Conservation (phyloP, 2,113 vertebrate genomes). For the Syngnathus typhle region DNA sequence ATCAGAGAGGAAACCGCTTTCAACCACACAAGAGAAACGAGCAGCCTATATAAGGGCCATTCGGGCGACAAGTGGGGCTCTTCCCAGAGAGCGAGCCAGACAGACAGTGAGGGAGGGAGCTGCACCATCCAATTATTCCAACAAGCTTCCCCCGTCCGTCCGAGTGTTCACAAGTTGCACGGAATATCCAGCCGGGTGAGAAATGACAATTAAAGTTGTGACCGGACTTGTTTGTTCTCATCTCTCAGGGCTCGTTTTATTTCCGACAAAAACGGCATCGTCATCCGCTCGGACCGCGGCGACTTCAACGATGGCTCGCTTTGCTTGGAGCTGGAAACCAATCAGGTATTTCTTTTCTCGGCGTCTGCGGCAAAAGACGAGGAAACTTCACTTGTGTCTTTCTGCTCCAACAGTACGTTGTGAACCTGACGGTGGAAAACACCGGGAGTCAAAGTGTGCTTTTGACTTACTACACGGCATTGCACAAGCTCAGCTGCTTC, state of each 20-base stretch:
- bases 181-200: no score
- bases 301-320: slow-evolving; percentile 66
- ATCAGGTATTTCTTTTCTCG: background rate
- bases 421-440: slow-evolving; percentile 74
- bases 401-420: background rate
- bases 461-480: slow-evolving; percentile 67
- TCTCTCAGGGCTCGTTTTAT: slow-evolving; percentile 66
- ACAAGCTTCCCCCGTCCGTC: no score
- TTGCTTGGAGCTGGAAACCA: slow-evolving; percentile 48
- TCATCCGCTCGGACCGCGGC: slow-evolving; percentile 50
- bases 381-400: background rate
- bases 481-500: slow-evolving; percentile 47
- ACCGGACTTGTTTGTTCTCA: background rate
- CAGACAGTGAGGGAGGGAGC: no score
- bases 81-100: no score
- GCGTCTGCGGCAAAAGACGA: no score
- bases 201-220: background rate
- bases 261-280: slow-evolving; percentile 70
- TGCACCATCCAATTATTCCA: no score
- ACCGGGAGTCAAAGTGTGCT: slow-evolving; percentile 51
- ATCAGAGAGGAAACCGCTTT: no score
- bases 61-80: no score
- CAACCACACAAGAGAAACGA: no score
- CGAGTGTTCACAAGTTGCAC: no score
- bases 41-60: no score